These are phyloP conservation scores for Axea sp. DNA, from an alignment of 2,888 invertebrate species.

Conservation along the genomic window DNA sequence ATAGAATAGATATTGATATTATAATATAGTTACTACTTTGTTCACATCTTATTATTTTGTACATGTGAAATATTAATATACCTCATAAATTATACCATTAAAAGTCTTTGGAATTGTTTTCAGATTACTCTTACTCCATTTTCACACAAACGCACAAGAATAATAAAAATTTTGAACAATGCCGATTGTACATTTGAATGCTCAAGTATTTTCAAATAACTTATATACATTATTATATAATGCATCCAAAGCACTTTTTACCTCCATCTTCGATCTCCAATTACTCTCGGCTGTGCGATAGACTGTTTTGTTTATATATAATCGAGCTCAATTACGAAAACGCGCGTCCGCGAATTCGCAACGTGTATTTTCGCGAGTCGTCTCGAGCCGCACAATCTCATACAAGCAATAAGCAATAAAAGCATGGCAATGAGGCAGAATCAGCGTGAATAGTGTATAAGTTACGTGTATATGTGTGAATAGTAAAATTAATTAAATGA, in stretches of 20 bases:
- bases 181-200: constrained; percentile 47
- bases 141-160: neutral
- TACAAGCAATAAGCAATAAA: constrained; percentile 76
- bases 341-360: constrained; percentile 26
- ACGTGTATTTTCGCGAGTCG: constrained; percentile 53
- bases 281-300: constrained; percentile 61
- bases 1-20: constrained; percentile 35
- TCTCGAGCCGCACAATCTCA: constrained; percentile 64
- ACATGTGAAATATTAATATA: too few species aligned
- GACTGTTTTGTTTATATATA: constrained; percentile 47
- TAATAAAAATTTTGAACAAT: constrained; percentile 19
- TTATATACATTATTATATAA: constrained; percentile 12
- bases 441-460: constrained; percentile 48
- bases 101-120: constrained; percentile 38
- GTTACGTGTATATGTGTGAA: constrained; percentile 58
- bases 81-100: neutral
- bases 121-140: constrained; percentile 8
- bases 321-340: constrained; percentile 48
- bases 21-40: constrained; percentile 2
- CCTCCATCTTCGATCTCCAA: constrained; percentile 61
- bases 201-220: constrained; percentile 33
- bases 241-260: constrained; percentile 39
- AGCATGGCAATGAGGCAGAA: constrained; percentile 63
- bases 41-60: neutral
- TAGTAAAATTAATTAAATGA: constrained; percentile 55